Conservation (phyloP, 2,888 invertebrate genomes). For the Lottia gigantea region DNA sequence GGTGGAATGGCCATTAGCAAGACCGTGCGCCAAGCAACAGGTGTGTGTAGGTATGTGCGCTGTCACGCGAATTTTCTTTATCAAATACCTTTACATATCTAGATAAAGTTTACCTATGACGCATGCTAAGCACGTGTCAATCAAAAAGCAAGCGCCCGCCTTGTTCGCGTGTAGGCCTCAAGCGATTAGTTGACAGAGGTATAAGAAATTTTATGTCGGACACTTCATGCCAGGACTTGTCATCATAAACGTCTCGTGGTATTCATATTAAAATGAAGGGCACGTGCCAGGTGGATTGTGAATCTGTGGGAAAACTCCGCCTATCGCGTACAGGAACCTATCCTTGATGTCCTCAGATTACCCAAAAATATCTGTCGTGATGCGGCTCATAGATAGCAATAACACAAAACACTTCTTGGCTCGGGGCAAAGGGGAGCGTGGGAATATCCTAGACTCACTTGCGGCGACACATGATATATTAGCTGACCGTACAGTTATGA, state of each 20-base stretch:
- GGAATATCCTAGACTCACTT: background rate
- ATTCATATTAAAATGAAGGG: conserved; percentile 20
- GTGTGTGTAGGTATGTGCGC: conserved; percentile 13
- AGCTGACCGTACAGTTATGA: conserved; percentile 2
- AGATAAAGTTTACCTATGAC: conserved; percentile 5
- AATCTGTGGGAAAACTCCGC: conserved; percentile 39
- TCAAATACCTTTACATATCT: background rate
- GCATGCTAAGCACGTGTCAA: conserved; percentile 18
- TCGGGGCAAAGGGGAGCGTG: conserved; percentile 8
- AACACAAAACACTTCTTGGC: conserved; percentile 4
- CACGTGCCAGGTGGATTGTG: conserved; percentile 31
- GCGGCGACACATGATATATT: conserved; percentile 2
- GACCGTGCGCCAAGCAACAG: conserved; percentile 16
- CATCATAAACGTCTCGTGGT: conserved; percentile 17
- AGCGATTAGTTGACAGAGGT: conserved; percentile 11
- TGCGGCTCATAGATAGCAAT: conserved; percentile 3
- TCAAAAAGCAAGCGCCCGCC: conserved; percentile 14
- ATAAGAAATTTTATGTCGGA: conserved; percentile 5
- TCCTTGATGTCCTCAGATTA: conserved; percentile 7
- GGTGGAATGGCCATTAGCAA: conserved; percentile 24
- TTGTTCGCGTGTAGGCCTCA: conserved; percentile 14
- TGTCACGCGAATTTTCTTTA: background rate
- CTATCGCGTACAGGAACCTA: conserved; percentile 13
- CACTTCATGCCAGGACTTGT: conserved; percentile 10
- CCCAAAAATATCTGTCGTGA: background rate